Evolutionary conservation across 2,797 vertebrate species (phyloP).

Genomic region (Lycodopsis pacificus): DNA sequence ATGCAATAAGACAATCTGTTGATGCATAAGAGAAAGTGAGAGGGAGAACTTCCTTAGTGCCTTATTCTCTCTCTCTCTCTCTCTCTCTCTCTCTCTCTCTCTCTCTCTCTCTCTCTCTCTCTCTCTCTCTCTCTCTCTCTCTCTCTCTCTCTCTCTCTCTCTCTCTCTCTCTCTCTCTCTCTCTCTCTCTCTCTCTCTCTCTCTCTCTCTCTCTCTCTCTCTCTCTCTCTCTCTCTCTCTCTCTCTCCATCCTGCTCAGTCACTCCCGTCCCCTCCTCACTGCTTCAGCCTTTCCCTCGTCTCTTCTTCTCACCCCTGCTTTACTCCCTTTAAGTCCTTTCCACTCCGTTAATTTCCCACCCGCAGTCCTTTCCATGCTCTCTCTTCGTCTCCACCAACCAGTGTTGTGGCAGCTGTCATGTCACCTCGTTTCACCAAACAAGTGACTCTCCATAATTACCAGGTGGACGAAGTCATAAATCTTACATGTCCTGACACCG

Average conservation of each 20-base stretch:
- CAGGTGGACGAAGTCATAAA: slow-evolving; percentile 60
- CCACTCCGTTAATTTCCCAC: slow-evolving; percentile 63
- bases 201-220: neutral
- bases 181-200: slow-evolving; percentile 1
- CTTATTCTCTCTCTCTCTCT: slow-evolving; percentile 5
- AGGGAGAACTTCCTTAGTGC: slow-evolving; percentile 23
- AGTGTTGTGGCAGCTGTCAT: slow-evolving; percentile 67
- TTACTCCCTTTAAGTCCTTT: slow-evolving; percentile 46
- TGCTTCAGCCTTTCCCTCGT: slow-evolving; percentile 18
- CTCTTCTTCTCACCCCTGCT: slow-evolving; percentile 34
- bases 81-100: neutral
- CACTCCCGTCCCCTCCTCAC: slow-evolving; percentile 9
- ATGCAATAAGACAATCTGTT: slow-evolving; percentile 56
- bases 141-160: neutral
- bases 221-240: neutral
- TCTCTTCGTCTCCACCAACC: slow-evolving; percentile 22
- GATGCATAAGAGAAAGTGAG: slow-evolving; percentile 36
- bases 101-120: neutral
- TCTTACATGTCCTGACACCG: slow-evolving; percentile 51
- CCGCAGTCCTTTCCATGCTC: slow-evolving; percentile 22
- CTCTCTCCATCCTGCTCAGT: slow-evolving; percentile 30
- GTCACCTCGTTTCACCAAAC: slow-evolving; percentile 61
- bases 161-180: neutral
- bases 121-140: slow-evolving; percentile 1
- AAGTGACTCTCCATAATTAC: slow-evolving; percentile 62